A percentile compares a stretch with the other conserved stretches of the same genome.
These are phyloP conservation scores for Chaetodon trifasciatus DNA, from an alignment of 2,797 vertebrate genomes.

Conservation along the genomic window DNA sequence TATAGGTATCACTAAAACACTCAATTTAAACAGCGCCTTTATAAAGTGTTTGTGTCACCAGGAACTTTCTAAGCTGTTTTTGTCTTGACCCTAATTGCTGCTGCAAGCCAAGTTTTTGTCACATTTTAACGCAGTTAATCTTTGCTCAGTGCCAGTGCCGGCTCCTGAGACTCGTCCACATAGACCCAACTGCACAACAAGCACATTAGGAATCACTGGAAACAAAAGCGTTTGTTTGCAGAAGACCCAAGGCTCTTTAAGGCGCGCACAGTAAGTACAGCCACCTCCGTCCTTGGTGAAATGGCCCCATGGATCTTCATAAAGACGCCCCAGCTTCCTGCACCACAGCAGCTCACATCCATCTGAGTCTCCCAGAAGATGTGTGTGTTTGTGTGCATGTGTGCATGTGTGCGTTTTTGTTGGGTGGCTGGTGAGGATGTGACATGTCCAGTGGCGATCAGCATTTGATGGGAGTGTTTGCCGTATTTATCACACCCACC, in stretches of 20 bases:
- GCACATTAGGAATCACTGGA: slow-evolving; percentile 54
- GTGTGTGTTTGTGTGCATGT: slow-evolving; percentile 16
- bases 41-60: slow-evolving; percentile 35
- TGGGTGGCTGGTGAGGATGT: slow-evolving; percentile 2
- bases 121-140: slow-evolving; percentile 73
- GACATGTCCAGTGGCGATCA: slow-evolving; percentile 19
- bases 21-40: slow-evolving; percentile 9
- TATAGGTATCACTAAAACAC: neutral
- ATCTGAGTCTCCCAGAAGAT: slow-evolving; percentile 52
- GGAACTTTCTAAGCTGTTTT: slow-evolving; percentile 45
- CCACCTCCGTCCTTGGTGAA: slow-evolving; percentile 45
- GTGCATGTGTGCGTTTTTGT: neutral
- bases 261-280: slow-evolving; percentile 40
- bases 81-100: slow-evolving; percentile 71
- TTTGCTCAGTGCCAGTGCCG: slow-evolving; percentile 61
- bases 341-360: slow-evolving; percentile 49
- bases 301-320: slow-evolving; percentile 70
- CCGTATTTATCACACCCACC: slow-evolving; percentile 33
- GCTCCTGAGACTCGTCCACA: slow-evolving; percentile 53
- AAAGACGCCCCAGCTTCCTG: slow-evolving; percentile 51
- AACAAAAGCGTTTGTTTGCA: slow-evolving; percentile 51
- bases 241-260: slow-evolving; percentile 49
- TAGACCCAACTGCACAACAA: slow-evolving; percentile 63
- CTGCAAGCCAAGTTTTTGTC: slow-evolving; percentile 59
- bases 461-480: slow-evolving; percentile 27